These are phyloP conservation scores for Drosophila oshimai DNA, from an alignment of 1,140 invertebrate genomes.

Conservation along the genomic window DNA sequence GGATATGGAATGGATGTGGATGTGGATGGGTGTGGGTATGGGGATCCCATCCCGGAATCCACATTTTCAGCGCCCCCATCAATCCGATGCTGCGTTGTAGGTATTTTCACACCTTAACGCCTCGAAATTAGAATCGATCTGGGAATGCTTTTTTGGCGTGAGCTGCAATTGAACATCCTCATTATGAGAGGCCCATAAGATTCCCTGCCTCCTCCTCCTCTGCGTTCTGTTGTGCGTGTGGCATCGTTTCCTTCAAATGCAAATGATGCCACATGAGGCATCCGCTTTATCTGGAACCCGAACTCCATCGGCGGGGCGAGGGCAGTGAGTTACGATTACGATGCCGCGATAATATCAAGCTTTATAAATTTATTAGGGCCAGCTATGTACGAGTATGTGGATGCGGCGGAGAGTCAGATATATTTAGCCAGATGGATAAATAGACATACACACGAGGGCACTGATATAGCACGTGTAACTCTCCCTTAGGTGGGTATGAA, in stretches of 20 bases:
- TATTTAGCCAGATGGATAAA: slow-evolving; percentile 49
- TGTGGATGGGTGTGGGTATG: too few relatives aligned
- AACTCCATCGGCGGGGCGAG: neutral
- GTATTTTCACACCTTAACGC: slow-evolving; percentile 75
- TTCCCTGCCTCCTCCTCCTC: too few relatives aligned
- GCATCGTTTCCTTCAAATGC: slow-evolving; percentile 46
- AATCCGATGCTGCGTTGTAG: slow-evolving; percentile 61
- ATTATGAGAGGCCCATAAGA: slow-evolving; percentile 1
- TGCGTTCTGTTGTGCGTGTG: slow-evolving; percentile 7
- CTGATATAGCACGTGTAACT: neutral
- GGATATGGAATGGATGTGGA: neutral
- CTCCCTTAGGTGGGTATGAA: neutral
- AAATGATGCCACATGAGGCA: slow-evolving; percentile 28
- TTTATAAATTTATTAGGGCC: slow-evolving; percentile 56
- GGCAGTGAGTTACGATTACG: slow-evolving; percentile 24
- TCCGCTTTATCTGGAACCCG: slow-evolving; percentile 8
- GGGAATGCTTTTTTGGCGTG: neutral
- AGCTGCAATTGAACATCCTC: slow-evolving; percentile 36
- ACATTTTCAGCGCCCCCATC: slow-evolving; percentile 48
- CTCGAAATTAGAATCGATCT: slow-evolving; percentile 45
- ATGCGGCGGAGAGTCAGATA: slow-evolving; percentile 7
- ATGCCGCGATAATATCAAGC: slow-evolving; percentile 36
- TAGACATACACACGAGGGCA: neutral
- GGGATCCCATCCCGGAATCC: neutral
- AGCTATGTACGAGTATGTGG: slow-evolving; percentile 3